Percentiles rank a stretch among this genome's conserved stretches.
Conservation (phyloP, 2,113 vertebrate species). For the Actenoides hombroni region DNA sequence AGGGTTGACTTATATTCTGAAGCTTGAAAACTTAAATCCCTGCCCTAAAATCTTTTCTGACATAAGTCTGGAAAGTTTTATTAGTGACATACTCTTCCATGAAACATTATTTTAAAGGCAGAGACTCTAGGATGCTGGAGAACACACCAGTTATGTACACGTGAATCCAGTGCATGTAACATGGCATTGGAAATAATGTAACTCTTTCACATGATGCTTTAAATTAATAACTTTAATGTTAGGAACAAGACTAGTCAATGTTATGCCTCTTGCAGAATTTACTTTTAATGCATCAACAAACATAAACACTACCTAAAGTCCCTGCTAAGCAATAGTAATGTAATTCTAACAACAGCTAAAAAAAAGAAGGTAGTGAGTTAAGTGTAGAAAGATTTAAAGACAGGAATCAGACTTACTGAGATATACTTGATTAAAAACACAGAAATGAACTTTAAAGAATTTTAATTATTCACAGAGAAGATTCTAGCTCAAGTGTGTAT, state of each 20-base stretch:
- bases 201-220: background rate
- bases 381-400: background rate
- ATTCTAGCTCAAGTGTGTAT: constrained; percentile 69
- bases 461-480: constrained; percentile 68
- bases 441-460: constrained; percentile 57
- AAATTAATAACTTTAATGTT: background rate
- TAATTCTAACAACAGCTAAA: background rate
- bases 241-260: background rate
- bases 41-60: background rate
- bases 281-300: background rate
- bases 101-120: background rate
- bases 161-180: background rate
- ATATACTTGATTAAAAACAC: constrained; percentile 54
- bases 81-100: background rate
- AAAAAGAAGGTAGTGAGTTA: background rate
- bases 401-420: constrained; percentile 4
- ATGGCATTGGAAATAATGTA: background rate
- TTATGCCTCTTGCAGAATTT: background rate
- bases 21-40: background rate
- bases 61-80: background rate
- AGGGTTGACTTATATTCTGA: background rate
- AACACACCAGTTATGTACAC: background rate
- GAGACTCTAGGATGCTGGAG: background rate
- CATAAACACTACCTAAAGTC: background rate
- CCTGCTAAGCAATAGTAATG: background rate